phyloP scores from a whole-genome alignment of 2,888 invertebrate species.

The Acrobasis suavella region DNA sequence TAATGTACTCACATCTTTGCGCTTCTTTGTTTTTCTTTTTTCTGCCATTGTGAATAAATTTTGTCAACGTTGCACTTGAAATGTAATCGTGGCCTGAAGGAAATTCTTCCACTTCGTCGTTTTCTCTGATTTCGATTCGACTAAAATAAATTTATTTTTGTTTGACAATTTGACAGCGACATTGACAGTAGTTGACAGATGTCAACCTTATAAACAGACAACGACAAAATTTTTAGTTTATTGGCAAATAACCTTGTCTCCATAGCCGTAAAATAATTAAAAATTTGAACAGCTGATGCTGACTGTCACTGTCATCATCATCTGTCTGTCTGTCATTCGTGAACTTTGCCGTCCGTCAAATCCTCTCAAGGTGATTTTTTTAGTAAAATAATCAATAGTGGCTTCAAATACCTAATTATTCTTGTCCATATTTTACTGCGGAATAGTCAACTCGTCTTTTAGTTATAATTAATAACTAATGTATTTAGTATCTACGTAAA shows the following conservation, averaged over 20 bases:
- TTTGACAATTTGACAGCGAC: slow-evolving; percentile 8
- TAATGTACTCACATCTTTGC: slow-evolving; percentile 66
- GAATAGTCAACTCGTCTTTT: slow-evolving; percentile 5
- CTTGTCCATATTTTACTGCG: not conserved
- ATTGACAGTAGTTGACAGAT: not conserved
- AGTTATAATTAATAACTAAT: not conserved
- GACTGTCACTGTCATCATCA: not conserved
- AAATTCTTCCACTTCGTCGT: slow-evolving; percentile 12
- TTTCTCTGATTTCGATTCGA: slow-evolving; percentile 7
- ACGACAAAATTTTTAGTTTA: no score
- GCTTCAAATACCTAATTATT: not conserved
- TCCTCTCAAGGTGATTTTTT: slow-evolving; percentile 9
- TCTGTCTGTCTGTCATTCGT: not conserved
- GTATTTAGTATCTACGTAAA: not conserved
- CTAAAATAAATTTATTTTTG: slow-evolving; percentile 1
- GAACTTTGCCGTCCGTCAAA: not conserved
- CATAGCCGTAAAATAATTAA: no score
- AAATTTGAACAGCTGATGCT: no score
- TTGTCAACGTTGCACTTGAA: slow-evolving; percentile 57
- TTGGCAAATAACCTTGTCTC: no score
- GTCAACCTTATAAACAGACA: not conserved
- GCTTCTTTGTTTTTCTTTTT: slow-evolving; percentile 77
- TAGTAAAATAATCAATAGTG: slow-evolving; percentile 7
- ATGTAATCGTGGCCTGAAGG: slow-evolving; percentile 20
- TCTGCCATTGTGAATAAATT: slow-evolving; percentile 70